Evolutionary conservation across 2,113 vertebrate species (phyloP).

Genomic region (Perca flavescens): DNA sequence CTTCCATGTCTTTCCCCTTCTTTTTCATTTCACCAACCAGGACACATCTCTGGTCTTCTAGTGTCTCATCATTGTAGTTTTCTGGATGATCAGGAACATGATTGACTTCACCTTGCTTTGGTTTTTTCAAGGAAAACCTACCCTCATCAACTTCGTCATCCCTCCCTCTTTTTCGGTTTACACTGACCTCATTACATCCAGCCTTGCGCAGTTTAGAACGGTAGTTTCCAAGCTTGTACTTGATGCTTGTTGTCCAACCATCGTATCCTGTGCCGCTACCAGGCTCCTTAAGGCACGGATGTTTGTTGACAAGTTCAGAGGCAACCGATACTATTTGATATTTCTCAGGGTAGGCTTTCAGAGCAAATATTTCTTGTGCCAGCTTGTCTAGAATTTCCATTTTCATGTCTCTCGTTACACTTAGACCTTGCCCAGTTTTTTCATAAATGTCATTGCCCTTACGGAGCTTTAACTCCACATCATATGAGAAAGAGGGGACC

Average conservation of each 20-base stretch:
- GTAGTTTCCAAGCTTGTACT: constrained; percentile 20
- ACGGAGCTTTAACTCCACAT: constrained; percentile 1
- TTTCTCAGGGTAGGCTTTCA: constrained; percentile 11
- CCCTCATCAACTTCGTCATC: constrained; percentile 7
- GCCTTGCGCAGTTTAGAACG: not conserved
- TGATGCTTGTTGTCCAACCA: constrained; percentile 22
- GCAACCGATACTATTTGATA: constrained; percentile 13
- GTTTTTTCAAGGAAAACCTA: not conserved
- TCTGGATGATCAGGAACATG: constrained; percentile 14
- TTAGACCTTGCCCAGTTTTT: constrained; percentile 9
- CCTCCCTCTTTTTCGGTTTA: not conserved
- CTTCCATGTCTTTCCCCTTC: not conserved
- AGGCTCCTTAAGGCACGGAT: constrained; percentile 14
- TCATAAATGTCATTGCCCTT: not conserved
- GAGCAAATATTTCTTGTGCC: not conserved
- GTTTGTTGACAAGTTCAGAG: constrained; percentile 12
- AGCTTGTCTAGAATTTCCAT: constrained; percentile 21
- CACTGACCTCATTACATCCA: constrained; percentile 2
- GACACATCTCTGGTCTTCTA: not conserved
- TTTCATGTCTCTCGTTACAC: constrained; percentile 23
- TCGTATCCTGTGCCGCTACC: not conserved
- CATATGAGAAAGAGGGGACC: not conserved
- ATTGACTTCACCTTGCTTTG: not conserved
- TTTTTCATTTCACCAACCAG: not conserved
- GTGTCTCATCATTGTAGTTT: not conserved